Conservation (phyloP, 37 sponge, comb jelly and placozoan species). For the Mnemiopsis leidyi region DNA sequence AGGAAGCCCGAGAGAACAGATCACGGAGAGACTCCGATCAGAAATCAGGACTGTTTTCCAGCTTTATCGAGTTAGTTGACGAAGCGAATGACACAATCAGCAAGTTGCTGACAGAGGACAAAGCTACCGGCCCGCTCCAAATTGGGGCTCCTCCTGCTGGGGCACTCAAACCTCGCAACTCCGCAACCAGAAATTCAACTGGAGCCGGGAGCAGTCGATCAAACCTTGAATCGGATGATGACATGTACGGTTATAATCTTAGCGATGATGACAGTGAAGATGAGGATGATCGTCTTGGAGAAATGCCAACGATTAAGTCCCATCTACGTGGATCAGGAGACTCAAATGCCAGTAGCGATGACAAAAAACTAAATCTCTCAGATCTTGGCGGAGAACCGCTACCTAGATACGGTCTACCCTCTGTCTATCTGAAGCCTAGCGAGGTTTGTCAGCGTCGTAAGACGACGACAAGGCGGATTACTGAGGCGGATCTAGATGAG, state of each 20-base stretch:
- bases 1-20: not conserved
- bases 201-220: not conserved
- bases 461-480: constrained; percentile 46
- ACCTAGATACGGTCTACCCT: constrained; percentile 21
- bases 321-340: not conserved
- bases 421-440: constrained; percentile 1
- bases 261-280: constrained; percentile 33
- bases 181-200: not conserved
- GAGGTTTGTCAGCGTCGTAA: constrained; percentile 31
- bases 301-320: not conserved
- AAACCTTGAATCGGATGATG: not conserved
- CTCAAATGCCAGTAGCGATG: not conserved
- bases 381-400: not conserved
- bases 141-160: not conserved
- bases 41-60: not conserved
- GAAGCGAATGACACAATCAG: constrained; percentile 15
- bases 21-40: not conserved
- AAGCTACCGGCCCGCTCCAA: not conserved
- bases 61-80: constrained; percentile 34
- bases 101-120: not conserved
- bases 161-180: not conserved
- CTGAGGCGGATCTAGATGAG: constrained; percentile 39
- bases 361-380: not conserved
- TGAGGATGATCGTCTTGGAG: not conserved
- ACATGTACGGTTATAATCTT: constrained; percentile 28